Conservation (phyloP, 2,113 vertebrate species). For the Antigone vipio region DNA sequence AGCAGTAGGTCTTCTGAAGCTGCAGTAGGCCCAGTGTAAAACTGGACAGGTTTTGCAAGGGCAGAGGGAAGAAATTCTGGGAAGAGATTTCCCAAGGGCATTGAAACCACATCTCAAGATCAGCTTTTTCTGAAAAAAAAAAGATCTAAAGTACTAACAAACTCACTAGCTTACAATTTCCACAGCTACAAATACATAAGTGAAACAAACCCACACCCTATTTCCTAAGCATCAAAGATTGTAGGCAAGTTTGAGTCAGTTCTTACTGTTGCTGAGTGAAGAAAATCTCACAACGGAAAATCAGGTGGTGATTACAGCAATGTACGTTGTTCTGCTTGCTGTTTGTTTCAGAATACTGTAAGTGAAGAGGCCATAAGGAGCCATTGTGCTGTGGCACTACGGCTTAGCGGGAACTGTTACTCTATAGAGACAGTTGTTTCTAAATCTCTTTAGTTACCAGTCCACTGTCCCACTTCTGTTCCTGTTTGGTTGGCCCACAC, state of each 20-base stretch:
- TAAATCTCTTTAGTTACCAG: not conserved
- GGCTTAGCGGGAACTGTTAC: not conserved
- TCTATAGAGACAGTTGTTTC: not conserved
- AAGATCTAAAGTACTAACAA: not conserved
- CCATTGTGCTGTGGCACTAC: not conserved
- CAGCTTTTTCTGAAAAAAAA: not conserved
- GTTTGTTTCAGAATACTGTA: not conserved
- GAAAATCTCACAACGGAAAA: not conserved
- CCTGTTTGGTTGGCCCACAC: not conserved
- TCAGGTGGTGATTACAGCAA: not conserved
- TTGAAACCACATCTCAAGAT: not conserved
- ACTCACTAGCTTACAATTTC: fast-evolving
- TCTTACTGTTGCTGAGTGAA: not conserved
- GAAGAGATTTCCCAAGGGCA: not conserved
- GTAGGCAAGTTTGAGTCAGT: not conserved
- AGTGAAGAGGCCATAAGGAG: not conserved
- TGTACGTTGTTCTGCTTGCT: not conserved
- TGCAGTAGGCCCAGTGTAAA: not conserved
- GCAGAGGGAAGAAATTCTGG: not conserved
- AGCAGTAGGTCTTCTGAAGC: not conserved
- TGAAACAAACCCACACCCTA: not conserved
- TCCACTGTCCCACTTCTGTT: not conserved
- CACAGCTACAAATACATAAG: not conserved
- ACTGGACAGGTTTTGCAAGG: not conserved
- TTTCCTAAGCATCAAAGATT: not conserved